Evolutionary conservation across 92 coral and sea anemone species (phyloP).

Genomic region (Paramuricea clavata): DNA sequence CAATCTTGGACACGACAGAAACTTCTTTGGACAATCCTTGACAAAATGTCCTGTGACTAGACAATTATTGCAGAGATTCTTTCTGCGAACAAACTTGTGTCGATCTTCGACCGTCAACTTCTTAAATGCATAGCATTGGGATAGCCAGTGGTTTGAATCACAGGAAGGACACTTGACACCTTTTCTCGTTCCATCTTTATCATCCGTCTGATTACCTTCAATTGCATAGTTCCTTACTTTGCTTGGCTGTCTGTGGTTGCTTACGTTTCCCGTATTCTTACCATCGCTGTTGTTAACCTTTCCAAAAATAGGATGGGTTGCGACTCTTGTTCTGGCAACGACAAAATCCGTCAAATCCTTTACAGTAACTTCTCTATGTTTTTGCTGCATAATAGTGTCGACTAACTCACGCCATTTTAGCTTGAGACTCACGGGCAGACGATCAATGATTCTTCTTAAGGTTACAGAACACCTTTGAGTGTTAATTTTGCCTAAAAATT

Average conservation of each 20-base stretch:
- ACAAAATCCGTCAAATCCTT: constrained; percentile 58
- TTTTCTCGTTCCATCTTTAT: neutral
- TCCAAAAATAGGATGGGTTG: constrained; percentile 61
- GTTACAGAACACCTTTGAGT: no score
- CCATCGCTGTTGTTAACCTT: neutral
- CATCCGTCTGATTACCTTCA: neutral
- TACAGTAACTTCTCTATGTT: constrained; percentile 40
- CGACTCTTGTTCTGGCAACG: constrained; percentile 33
- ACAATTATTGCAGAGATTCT: constrained; percentile 61
- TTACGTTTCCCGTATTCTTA: constrained; percentile 4
- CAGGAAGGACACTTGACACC: constrained; percentile 28
- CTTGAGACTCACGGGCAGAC: constrained; percentile 31
- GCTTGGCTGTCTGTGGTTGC: neutral
- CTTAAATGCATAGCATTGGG: constrained; percentile 47
- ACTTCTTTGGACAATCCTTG: constrained; percentile 44
- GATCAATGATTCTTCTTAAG: no score
- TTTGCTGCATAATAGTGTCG: constrained; percentile 14
- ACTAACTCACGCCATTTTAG: constrained; percentile 54
- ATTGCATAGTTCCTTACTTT: neutral
- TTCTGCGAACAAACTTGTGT: constrained; percentile 42
- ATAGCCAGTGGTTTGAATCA: constrained; percentile 57
- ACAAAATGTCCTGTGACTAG: constrained; percentile 62
- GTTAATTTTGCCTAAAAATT: no score
- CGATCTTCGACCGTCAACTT: constrained; percentile 39
- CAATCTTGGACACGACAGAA: constrained; percentile 69